Base-by-base conservation (phyloP, 37 sponge, comb jelly and placozoan genomes). In the Dysidea cf. avara region DNA sequence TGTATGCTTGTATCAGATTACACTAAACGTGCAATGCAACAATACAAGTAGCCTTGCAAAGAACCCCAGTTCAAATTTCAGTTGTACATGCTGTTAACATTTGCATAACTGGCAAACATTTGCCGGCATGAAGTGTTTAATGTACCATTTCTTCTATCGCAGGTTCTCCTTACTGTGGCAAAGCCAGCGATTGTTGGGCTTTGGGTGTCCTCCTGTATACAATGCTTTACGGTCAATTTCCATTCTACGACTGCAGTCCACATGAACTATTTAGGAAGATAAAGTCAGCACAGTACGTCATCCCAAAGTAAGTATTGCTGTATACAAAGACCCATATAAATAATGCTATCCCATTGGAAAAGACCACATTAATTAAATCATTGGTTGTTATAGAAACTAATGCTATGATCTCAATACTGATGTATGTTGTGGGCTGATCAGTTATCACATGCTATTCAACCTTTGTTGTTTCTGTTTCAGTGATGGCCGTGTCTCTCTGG, bases 171-270 rank as follows among this genome's bases (percentile, higher is more conserved):
- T 92, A 88, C 70, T 51, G 62, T 62, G 93, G 93, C 22, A 92
- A 88, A 53, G 85, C 89, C 63, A 92, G 93, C 66, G 93, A 92
- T 53, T 88, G 87, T 84, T 92, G 93, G 93, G 85, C 93, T 26
- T 36, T 92, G 59, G 93, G 93, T 39, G 89, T 92, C 1, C 73
- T 92, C 18, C 62, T 92, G 14, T 92, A 84, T 36, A 92, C 93
- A 18, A 86, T 92, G 93, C 58, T 92, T 26, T 92, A 66, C 66
- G 93, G 93, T n/a, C 87, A 82, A 74, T 92, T 92, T 49, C 93
- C 93, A 2, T 92, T 88, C 49, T 92, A 88, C 61, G 80, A 92
- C 52, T 61, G 57, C 49, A 61, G 71, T n/a, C 93, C 93, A 29
- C 83, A 86, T 35, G 93, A 92, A 25, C 81, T 92, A 1, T 92